These are phyloP conservation scores for Phalloptychus januarius DNA, from an alignment of 2,797 vertebrate species.

Conservation along the genomic window DNA sequence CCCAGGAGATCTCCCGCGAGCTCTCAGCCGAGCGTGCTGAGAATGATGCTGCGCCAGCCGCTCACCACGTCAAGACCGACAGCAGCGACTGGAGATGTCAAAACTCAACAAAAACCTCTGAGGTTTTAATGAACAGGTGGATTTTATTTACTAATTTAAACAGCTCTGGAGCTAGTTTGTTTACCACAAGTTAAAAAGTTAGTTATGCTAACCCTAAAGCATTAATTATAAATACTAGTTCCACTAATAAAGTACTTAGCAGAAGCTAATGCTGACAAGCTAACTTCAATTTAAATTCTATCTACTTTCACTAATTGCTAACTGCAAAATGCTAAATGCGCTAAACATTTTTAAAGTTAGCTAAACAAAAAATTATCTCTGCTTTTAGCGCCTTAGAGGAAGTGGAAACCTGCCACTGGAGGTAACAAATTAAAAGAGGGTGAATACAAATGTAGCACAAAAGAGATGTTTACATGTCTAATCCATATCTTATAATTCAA, in stretches of 20 bases:
- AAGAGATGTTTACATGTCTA: background rate
- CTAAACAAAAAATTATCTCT: background rate
- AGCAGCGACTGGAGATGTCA: background rate
- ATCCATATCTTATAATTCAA: background rate
- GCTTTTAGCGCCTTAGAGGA: background rate
- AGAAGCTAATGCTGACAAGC: too few species aligned
- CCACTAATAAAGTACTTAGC: too few species aligned
- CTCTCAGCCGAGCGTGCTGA: conserved; percentile 46
- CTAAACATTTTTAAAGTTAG: background rate
- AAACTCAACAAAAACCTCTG: background rate
- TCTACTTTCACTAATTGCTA: too few species aligned
- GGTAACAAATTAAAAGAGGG: background rate
- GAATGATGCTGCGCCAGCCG: conserved; percentile 49
- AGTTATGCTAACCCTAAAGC: too few species aligned
- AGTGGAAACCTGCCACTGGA: background rate
- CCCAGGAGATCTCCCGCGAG: conserved; percentile 60
- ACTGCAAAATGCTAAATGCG: background rate
- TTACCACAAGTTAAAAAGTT: background rate
- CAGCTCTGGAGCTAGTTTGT: background rate
- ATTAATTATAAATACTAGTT: too few species aligned
- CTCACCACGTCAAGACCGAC: conserved; percentile 28
- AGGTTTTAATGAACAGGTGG: background rate
- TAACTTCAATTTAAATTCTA: too few species aligned
- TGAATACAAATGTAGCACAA: background rate
- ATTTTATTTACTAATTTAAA: background rate